These are phyloP conservation scores for Drosophila kepulauana DNA, from an alignment of 1,140 invertebrate species.

Conservation along the genomic window DNA sequence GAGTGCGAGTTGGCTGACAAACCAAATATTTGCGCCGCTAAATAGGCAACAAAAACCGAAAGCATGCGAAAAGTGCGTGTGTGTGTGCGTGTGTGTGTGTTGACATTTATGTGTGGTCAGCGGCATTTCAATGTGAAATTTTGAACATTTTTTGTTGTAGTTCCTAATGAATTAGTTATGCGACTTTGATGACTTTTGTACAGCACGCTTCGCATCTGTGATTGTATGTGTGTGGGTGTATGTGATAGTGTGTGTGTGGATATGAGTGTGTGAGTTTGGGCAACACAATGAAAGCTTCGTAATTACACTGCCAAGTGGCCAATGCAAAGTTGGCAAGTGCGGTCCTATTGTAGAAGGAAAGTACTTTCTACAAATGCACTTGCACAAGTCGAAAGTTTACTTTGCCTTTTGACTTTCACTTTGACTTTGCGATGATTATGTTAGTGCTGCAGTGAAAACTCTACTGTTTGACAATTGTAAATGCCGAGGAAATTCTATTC, in stretches of 20 bases:
- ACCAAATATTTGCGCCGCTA: conserved; percentile 58
- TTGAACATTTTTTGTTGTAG: conserved; percentile 21
- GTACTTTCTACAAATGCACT: conserved; percentile 16
- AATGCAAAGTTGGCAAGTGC: conserved; percentile 29
- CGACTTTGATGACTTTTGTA: conserved; percentile 57
- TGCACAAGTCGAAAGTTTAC: neutral
- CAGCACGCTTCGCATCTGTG: neutral
- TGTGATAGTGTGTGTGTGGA: neutral
- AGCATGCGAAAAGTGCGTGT: conserved; percentile 4
- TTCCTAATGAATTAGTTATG: conserved; percentile 58
- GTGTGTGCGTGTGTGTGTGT: conserved; percentile 5
- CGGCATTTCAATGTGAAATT: conserved; percentile 9
- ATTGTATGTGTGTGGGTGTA: neutral
- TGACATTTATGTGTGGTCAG: conserved; percentile 17
- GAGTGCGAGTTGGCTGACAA: conserved; percentile 18
- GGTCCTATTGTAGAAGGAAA: conserved; percentile 3
- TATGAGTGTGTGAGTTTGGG: conserved; percentile 1
- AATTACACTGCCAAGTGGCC: conserved; percentile 13
- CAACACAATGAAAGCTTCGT: conserved; percentile 11
- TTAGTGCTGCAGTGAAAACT: neutral
- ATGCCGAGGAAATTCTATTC: neutral
- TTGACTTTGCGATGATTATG: neutral
- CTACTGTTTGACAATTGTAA: neutral
- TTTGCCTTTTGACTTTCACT: conserved; percentile 6
- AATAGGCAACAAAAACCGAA: conserved; percentile 58